Base-by-base conservation (phyloP, 2,888 invertebrate species). In the Metellina segmentata region DNA sequence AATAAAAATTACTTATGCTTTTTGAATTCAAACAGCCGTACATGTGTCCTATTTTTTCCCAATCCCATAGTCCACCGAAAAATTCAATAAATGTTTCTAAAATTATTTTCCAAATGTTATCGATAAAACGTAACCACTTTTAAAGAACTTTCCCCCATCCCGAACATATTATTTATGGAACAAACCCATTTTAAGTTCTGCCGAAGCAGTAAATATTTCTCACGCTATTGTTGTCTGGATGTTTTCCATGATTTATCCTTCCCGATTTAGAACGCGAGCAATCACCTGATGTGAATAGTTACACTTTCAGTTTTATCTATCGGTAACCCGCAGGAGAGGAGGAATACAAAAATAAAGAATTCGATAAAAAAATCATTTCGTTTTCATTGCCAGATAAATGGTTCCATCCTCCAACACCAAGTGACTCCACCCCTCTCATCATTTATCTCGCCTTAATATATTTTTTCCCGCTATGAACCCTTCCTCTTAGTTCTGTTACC, bases 371-470 rank as follows among this genome's bases (percentile, higher is more conserved):
- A 88, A 81, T 81, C 49, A 88, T 81, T 75, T 49, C 74, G 69
- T 81, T 88, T 61, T 74, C 88, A 49, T 81, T 81, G 75, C 72
- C 69, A 81, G 61, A 88, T 75, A 72, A 88, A 69, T 74, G 81
- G 81, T 75, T 75, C 81, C 81, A 81, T 81, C 81, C 69, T 81
- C 75, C 79, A 52, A 81, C 61, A 49, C 53, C 79, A 79, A 74
- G 19, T 53, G 61, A 69, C 74, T 69, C 88, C 88, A 75, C 88
- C 88, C 88, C 72, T 81, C 48, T 69, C 81, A 88, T 81, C 88
- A 88, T 88, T 81, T 88, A 81, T 88, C 72, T 88, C 81, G 9
- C 34, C 20, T 81, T 72, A 74, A 81, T 81, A 86, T 70, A 71
- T 71, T 79, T 34, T 72, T 53, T 79, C 20, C 19, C 71, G 6